Conservation (phyloP, 1,140 invertebrate genomes). For the Riptortus pedestris region DNA sequence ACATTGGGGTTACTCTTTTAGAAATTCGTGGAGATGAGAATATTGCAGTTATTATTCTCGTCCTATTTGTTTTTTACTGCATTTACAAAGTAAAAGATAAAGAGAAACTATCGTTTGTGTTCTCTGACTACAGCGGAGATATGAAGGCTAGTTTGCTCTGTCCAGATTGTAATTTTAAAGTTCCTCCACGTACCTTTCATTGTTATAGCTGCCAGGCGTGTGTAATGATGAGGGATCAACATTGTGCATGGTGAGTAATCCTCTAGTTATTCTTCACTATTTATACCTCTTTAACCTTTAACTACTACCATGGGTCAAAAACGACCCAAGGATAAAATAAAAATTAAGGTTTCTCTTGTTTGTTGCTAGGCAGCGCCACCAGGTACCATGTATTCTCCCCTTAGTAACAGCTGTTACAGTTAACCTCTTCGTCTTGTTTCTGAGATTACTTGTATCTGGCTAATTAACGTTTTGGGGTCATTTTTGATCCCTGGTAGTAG, state of each 20-base stretch:
- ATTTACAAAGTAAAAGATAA: slow-evolving; percentile 44
- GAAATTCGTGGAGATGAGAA: slow-evolving; percentile 59
- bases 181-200: slow-evolving; percentile 33
- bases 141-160: slow-evolving; percentile 33
- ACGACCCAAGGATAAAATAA: no score
- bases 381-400: no score
- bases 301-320: no score
- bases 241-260: slow-evolving; percentile 41
- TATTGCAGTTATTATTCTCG: slow-evolving; percentile 46
- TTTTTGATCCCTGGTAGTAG: no score
- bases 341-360: no score
- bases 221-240: slow-evolving; percentile 40
- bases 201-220: slow-evolving; percentile 39
- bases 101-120: slow-evolving; percentile 36
- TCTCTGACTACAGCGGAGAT: slow-evolving; percentile 36
- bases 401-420: no score
- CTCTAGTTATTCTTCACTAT: slow-evolving; percentile 19
- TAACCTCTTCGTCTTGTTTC: no score
- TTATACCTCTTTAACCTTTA: background rate
- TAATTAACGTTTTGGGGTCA: no score
- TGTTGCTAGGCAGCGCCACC: no score
- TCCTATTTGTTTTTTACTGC: slow-evolving; percentile 45
- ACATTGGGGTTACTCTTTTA: slow-evolving; percentile 46
- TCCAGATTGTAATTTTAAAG: slow-evolving; percentile 32
- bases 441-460: no score